These are phyloP conservation scores for Vanessa cardui DNA, from an alignment of 2,888 invertebrate species.

Conservation along the genomic window DNA sequence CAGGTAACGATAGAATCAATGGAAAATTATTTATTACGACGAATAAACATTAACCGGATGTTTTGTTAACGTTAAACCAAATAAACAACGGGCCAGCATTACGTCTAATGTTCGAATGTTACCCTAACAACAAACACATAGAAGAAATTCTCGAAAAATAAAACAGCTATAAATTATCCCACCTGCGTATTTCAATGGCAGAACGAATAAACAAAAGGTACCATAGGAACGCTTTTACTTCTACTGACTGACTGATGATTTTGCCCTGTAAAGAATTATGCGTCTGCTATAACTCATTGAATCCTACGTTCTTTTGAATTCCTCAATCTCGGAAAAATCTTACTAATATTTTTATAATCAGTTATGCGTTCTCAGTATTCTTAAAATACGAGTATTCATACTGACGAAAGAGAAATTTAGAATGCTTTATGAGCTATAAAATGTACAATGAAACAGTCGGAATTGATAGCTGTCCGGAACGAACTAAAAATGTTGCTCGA, in stretches of 20 bases:
- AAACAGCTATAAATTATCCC: constrained; percentile 32
- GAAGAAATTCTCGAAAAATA: constrained; percentile 23
- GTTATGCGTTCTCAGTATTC: constrained; percentile 33
- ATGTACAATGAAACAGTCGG: constrained; percentile 60
- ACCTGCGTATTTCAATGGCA: constrained; percentile 44
- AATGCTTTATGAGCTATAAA: constrained; percentile 70
- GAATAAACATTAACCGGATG: constrained; percentile 41
- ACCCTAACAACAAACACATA: constrained; percentile 15
- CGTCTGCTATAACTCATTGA: constrained; percentile 19
- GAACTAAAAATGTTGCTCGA: constrained; percentile 50
- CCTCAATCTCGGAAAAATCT: constrained; percentile 17
- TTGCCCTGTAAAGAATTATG: constrained; percentile 17
- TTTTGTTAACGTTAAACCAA: constrained; percentile 50
- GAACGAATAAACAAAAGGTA: constrained; percentile 39
- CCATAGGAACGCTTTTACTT: constrained; percentile 6
- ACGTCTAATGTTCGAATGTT: constrained; percentile 24
- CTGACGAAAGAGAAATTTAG: constrained; percentile 47
- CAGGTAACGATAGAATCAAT: constrained; percentile 26
- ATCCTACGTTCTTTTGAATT: constrained; percentile 18
- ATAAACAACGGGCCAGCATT: constrained; percentile 52
- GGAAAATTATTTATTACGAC: constrained; percentile 24
- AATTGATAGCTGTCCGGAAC: constrained; percentile 55
- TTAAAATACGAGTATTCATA: constrained; percentile 37
- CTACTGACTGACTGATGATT: constrained; percentile 5
- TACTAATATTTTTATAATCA: constrained; percentile 35